phyloP scores from a whole-genome alignment of 2,113 vertebrate genomes.

The Hepsetus odoe region DNA sequence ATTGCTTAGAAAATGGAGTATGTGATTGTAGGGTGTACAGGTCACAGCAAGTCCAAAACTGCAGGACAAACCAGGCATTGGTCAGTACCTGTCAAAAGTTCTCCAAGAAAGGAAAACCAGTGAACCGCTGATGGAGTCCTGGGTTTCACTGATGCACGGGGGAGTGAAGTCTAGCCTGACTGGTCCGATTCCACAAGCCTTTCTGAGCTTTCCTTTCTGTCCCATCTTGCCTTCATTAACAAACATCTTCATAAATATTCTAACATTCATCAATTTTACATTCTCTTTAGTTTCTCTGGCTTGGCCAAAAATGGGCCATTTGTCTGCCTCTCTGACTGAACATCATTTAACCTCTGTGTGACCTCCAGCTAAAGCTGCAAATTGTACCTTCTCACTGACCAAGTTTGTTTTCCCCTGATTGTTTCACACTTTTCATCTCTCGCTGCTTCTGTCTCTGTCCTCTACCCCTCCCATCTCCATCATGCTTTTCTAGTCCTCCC shows the following conservation, averaged over 20 bases:
- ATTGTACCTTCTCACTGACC: conserved; percentile 68
- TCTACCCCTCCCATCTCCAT: conserved; percentile 30
- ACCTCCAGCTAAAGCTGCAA: conserved; percentile 21
- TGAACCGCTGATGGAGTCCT: too few species aligned
- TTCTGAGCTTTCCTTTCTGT: neutral
- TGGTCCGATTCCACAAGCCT: too few species aligned
- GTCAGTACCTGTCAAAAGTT: too few species aligned
- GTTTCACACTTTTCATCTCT: conserved; percentile 44
- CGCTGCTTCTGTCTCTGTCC: conserved; percentile 41
- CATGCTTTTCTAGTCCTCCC: conserved; percentile 24
- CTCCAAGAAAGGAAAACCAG: too few species aligned
- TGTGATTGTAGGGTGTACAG: too few species aligned
- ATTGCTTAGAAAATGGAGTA: too few species aligned
- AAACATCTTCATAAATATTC: conserved; percentile 16
- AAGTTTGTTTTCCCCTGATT: conserved; percentile 54
- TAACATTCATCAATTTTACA: conserved; percentile 6
- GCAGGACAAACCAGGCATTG: too few species aligned
- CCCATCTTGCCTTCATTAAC: too few species aligned
- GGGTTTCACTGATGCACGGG: too few species aligned
- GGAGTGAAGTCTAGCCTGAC: too few species aligned
- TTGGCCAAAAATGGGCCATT: neutral
- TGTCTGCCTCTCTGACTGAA: neutral
- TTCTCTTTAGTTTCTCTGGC: neutral
- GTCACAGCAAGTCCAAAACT: too few species aligned
- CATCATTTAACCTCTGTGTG: conserved; percentile 17